Percentiles rank a stretch among this genome's conserved stretches.
Conservation (phyloP, 2,888 invertebrate species). For the Lathronympha strigana region DNA sequence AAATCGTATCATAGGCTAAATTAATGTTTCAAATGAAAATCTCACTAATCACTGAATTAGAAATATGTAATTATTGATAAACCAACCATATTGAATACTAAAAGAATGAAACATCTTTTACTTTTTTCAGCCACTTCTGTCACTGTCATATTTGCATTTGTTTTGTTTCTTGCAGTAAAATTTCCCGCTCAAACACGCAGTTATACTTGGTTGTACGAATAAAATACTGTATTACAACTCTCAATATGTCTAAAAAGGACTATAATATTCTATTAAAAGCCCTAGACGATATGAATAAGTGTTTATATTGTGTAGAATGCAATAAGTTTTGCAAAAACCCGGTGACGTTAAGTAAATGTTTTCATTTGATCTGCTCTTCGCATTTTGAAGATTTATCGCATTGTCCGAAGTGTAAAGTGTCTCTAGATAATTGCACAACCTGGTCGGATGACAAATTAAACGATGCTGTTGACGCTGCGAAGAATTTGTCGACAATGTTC, state of each 20-base stretch:
- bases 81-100: not conserved
- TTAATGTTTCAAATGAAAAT: not conserved
- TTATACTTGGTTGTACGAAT: too few relatives aligned
- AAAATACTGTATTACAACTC: too few relatives aligned
- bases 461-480: constrained; percentile 59
- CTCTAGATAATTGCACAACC: constrained; percentile 57
- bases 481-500: constrained; percentile 61
- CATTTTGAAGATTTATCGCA: constrained; percentile 61
- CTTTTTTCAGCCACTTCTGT: not conserved
- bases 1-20: too few relatives aligned
- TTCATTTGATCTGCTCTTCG: constrained; percentile 69
- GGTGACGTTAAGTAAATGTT: constrained; percentile 72
- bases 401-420: constrained; percentile 66
- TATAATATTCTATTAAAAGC: constrained; percentile 64
- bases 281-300: constrained; percentile 65
- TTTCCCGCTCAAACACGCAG: constrained; percentile 23
- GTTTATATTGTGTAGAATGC: constrained; percentile 68
- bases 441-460: constrained; percentile 61
- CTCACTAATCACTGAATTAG: not conserved
- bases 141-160: not conserved
- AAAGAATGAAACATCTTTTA: not conserved
- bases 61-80: not conserved
- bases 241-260: constrained; percentile 56
- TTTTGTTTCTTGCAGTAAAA: constrained; percentile 8
- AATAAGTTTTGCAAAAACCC: constrained; percentile 67